Percentiles rank a stretch among this genome's conserved stretches.
Evolutionary conservation across 2,888 invertebrate genomes (phyloP).

Genomic region (Heliconius cydno): DNA sequence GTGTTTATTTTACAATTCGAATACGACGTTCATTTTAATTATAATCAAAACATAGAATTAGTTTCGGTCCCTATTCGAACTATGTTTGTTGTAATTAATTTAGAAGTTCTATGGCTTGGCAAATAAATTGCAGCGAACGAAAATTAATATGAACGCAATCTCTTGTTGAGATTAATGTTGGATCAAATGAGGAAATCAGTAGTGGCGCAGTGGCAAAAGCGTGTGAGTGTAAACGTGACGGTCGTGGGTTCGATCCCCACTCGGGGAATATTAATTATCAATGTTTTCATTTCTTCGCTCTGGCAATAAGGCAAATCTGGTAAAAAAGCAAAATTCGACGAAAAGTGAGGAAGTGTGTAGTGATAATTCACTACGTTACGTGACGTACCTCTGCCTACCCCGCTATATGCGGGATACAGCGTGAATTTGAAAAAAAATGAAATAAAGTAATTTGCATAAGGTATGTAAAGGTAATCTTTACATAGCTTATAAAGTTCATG

Average conservation of each 20-base stretch:
- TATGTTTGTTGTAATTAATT: constrained; percentile 43
- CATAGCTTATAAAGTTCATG: constrained; percentile 65
- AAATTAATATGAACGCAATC: constrained; percentile 29
- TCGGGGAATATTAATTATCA: too few species aligned
- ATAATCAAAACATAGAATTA: constrained; percentile 57
- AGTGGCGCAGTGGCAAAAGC: not conserved
- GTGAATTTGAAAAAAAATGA: too few species aligned
- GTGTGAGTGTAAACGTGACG: too few species aligned
- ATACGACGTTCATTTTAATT: constrained; percentile 55
- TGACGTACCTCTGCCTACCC: too few species aligned
- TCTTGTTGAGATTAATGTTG: not conserved
- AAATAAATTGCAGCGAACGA: constrained; percentile 35
- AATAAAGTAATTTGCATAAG: not conserved
- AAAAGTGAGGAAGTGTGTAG: too few species aligned
- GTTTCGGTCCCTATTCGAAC: constrained; percentile 38
- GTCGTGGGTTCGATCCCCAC: too few species aligned
- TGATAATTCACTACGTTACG: too few species aligned
- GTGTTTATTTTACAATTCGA: constrained; percentile 43
- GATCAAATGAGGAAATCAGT: not conserved
- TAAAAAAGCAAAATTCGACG: too few species aligned
- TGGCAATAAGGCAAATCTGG: too few species aligned
- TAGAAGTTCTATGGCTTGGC: constrained; percentile 38
- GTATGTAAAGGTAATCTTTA: not conserved
- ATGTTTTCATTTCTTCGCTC: too few species aligned
- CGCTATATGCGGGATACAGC: too few species aligned